Evolutionary conservation across 1,140 invertebrate genomes (phyloP).

Genomic region (Leptopilina clavipes): DNA sequence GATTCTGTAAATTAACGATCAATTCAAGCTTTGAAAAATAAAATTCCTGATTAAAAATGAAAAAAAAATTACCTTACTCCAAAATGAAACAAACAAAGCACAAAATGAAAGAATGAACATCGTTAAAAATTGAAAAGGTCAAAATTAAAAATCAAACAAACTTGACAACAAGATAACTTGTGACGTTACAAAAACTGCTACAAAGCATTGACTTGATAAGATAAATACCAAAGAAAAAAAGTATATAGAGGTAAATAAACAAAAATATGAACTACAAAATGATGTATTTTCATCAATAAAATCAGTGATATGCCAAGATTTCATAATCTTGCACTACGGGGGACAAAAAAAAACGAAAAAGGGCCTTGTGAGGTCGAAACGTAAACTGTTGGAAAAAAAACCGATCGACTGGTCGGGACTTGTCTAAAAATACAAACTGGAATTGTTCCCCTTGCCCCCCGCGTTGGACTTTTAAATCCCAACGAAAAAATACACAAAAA

Average conservation of each 20-base stretch:
- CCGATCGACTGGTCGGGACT: slow-evolving; percentile 2
- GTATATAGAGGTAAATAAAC: not conserved
- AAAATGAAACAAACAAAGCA: too few relatives aligned
- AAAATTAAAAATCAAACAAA: too few relatives aligned
- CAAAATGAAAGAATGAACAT: too few relatives aligned
- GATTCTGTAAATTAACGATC: not conserved
- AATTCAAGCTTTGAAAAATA: too few relatives aligned
- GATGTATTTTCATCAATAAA: too few relatives aligned
- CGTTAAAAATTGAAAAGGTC: too few relatives aligned
- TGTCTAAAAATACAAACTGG: slow-evolving; percentile 25
- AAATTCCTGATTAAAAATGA: too few relatives aligned
- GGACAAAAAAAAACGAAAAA: not conserved
- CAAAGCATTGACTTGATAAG: too few relatives aligned
- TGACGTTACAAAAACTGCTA: too few relatives aligned
- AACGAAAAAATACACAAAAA: not conserved
- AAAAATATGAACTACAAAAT: not conserved
- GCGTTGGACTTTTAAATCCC: not conserved
- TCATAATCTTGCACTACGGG: slow-evolving; percentile 4
- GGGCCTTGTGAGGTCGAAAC: slow-evolving; percentile 25
- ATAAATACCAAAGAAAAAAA: slow-evolving; percentile 44
- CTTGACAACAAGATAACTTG: too few relatives aligned
- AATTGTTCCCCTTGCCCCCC: not conserved
- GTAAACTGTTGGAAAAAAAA: slow-evolving; percentile 13
- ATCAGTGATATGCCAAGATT: not conserved
- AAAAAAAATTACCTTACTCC: too few relatives aligned